Conservation (phyloP, 1,140 invertebrate genomes). For the Drosophila suzukii region DNA sequence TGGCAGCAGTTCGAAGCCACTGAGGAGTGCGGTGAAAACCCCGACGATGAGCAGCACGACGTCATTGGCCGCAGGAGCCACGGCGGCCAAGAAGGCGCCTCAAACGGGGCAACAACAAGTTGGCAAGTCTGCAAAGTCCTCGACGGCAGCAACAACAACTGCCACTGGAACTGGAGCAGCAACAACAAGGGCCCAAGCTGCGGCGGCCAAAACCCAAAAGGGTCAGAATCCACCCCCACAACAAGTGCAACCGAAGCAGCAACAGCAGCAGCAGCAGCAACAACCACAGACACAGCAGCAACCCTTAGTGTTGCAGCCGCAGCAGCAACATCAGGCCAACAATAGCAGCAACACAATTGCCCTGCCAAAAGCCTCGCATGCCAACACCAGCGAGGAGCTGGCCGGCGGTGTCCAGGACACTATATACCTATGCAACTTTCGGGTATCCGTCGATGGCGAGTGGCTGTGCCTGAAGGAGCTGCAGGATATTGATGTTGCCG, state of each 20-base stretch:
- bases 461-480: constrained; percentile 98
- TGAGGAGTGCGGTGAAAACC: constrained; percentile 48
- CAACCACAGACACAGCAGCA: constrained; percentile 31
- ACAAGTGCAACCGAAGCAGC: constrained; percentile 41
- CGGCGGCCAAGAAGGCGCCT: constrained; percentile 42
- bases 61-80: constrained; percentile 15
- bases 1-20: constrained; percentile 48
- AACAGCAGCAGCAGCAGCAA: constrained; percentile 23
- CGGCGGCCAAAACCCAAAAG: constrained; percentile 49
- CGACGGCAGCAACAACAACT: constrained; percentile 23
- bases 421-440: constrained; percentile 98
- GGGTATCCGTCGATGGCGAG: constrained; percentile 98
- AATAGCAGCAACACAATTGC: constrained; percentile 67
- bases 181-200: constrained; percentile 32
- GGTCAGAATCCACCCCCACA: constrained; percentile 62
- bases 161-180: constrained; percentile 16
- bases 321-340: constrained; percentile 29
- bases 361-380: constrained; percentile 76
- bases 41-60: constrained; percentile 47
- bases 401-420: constrained; percentile 96
- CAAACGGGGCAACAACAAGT: constrained; percentile 60
- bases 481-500: constrained; percentile 92
- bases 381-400: constrained; percentile 86
- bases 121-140: constrained; percentile 54
- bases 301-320: constrained; percentile 25